Conservation (phyloP, 1,140 invertebrate genomes). For the Achroia grisella region DNA sequence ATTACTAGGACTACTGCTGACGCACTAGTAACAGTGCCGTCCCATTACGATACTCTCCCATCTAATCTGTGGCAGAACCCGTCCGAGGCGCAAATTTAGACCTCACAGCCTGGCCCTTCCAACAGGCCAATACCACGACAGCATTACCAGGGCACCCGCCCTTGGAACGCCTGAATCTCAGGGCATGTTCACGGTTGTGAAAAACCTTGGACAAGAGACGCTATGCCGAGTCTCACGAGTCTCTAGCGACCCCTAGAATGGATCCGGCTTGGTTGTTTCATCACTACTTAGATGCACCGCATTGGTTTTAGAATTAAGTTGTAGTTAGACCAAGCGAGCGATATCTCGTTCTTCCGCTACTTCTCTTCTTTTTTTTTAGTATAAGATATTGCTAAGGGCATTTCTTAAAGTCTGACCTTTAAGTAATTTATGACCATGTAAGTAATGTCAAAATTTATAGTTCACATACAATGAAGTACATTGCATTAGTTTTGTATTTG, state of each 20-base stretch:
- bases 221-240: constrained; percentile 14
- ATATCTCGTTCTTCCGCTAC: too few relatives aligned
- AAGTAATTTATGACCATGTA: too few relatives aligned
- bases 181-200: constrained; percentile 41
- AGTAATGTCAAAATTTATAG: too few relatives aligned
- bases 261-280: constrained; percentile 15
- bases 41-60: constrained; percentile 79
- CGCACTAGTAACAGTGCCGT: constrained; percentile 80
- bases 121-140: constrained; percentile 24
- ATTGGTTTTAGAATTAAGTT: too few relatives aligned
- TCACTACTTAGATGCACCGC: too few relatives aligned
- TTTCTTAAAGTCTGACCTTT: too few relatives aligned
- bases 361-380: too few relatives aligned
- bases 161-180: constrained; percentile 9
- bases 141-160: constrained; percentile 26
- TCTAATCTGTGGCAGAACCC: constrained; percentile 67
- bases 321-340: too few relatives aligned
- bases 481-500: too few relatives aligned
- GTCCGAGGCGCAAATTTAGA: constrained; percentile 53
- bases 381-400: too few relatives aligned
- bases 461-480: too few relatives aligned
- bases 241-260: constrained; percentile 21
- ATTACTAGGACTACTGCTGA: constrained; percentile 77
- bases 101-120: constrained; percentile 11
- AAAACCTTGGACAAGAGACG: constrained; percentile 36